Conservation (phyloP, 2,888 invertebrate species). For the Tridacna crocea region DNA sequence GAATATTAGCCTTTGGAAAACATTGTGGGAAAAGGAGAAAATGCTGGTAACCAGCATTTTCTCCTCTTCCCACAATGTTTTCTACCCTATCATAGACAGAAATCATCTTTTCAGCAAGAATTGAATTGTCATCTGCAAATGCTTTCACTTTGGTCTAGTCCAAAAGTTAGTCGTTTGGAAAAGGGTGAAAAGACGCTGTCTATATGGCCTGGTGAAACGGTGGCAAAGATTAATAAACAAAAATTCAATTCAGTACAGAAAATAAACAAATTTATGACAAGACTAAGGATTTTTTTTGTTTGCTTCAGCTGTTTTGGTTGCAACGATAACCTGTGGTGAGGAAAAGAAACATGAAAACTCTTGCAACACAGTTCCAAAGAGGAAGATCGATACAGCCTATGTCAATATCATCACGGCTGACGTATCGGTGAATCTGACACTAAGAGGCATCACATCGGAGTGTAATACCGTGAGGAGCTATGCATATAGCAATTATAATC, state of each 20-base stretch:
- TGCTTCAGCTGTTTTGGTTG: background rate
- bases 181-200: too few species aligned
- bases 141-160: too few species aligned
- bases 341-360: background rate
- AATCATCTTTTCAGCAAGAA: too few species aligned
- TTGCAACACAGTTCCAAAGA: conserved; percentile 15
- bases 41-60: background rate
- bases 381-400: conserved; percentile 46
- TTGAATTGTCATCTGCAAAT: too few species aligned
- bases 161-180: too few species aligned
- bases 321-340: background rate
- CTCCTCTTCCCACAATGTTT: background rate
- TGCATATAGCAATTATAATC: background rate
- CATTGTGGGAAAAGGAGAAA: background rate
- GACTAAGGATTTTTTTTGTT: too few species aligned
- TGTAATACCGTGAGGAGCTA: conserved; percentile 43
- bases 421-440: conserved; percentile 28
- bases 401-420: conserved; percentile 26
- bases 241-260: too few species aligned
- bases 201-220: too few species aligned
- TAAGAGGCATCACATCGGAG: conserved; percentile 40
- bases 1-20: background rate
- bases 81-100: too few species aligned
- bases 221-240: too few species aligned
- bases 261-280: too few species aligned